phyloP scores from a whole-genome alignment of 2,888 invertebrate genomes.

The Agrochola litura region DNA sequence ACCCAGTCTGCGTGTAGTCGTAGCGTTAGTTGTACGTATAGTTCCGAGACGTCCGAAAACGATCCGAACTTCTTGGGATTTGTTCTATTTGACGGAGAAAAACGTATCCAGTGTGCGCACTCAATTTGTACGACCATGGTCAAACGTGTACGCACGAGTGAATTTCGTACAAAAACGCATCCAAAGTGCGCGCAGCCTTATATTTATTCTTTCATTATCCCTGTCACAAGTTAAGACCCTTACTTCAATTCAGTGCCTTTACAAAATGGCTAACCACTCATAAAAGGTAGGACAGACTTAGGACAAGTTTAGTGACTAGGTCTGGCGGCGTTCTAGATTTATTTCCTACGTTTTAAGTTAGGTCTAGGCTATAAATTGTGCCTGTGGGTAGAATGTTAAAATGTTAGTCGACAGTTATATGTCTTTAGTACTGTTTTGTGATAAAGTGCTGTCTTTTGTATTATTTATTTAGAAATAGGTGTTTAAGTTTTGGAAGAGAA shows the following conservation, averaged over 20 bases:
- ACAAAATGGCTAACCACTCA: slow-evolving; percentile 30
- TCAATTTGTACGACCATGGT: too few species aligned
- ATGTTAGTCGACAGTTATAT: slow-evolving; percentile 21
- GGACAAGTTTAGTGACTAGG: slow-evolving; percentile 8
- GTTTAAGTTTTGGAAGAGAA: neutral
- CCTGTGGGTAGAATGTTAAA: slow-evolving; percentile 14
- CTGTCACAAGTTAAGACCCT: neutral
- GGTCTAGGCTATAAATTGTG: slow-evolving; percentile 23
- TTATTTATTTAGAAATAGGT: slow-evolving; percentile 20
- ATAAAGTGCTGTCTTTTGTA: slow-evolving; percentile 1
- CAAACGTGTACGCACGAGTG: too few species aligned
- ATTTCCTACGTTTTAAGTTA: slow-evolving; percentile 23
- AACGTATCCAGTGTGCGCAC: too few species aligned
- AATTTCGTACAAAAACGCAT: too few species aligned
- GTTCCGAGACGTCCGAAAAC: too few species aligned
- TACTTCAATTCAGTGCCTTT: slow-evolving; percentile 3
- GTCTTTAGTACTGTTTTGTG: neutral
- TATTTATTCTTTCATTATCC: neutral
- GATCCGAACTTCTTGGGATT: too few species aligned
- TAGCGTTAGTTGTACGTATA: too few species aligned
- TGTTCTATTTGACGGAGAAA: too few species aligned
- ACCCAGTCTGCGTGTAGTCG: too few species aligned
- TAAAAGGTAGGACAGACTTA: neutral
- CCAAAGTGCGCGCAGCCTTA: too few species aligned
- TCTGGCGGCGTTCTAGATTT: slow-evolving; percentile 22